Evolutionary conservation across 1,140 invertebrate species (phyloP), one percentile per base, ranked within the genome.

Genomic region (Platyscapa corneri): DNA sequence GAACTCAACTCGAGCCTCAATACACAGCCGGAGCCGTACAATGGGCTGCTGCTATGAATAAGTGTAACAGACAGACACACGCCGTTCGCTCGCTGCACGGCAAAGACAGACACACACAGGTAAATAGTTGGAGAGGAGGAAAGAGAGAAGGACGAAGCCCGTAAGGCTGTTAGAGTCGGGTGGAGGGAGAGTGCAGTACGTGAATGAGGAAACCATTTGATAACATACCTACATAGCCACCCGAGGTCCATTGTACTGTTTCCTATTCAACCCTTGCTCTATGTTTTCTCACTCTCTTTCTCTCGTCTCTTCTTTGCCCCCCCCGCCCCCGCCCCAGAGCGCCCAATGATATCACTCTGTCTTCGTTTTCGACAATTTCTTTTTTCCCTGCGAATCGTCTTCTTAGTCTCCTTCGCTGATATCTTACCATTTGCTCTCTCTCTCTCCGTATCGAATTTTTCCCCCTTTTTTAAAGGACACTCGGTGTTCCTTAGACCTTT

Each of bases 171-270:
- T 74, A 42, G 70, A 70, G n/a, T n/a, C n/a, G 53, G 53, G 20
- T 56, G 46, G 34, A 49, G 56, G 78, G 60, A 76, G 77, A 46
- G 49, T 90, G 89, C 90, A 92, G 92, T 93, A 93, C 92, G 92
- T 93, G 92, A 93, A 93, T 93, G 92, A 93, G 91, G 92, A 93
- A 93, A 92, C 92, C 92, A 93, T 93, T 93, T 93, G 92, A 93
- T 93, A 93, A 93, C 92, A 93, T 91, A 91, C 92, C 92, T 93
- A 90, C 91, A 91, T 92, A 93, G 90, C 60, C 75, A 84, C 37
- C 82, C 91, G 91, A 90, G 89, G 91, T 93, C 92, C 91, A 93
- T 93, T 93, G 92, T 93, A 91, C 92, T 89, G 92, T 91, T 93
- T 93, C 91, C 92, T 93, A 93, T 93, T 93, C 92, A 93, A 89